phyloP scores from a whole-genome alignment of 2,113 vertebrate species.

The Syrmaticus mikado region DNA sequence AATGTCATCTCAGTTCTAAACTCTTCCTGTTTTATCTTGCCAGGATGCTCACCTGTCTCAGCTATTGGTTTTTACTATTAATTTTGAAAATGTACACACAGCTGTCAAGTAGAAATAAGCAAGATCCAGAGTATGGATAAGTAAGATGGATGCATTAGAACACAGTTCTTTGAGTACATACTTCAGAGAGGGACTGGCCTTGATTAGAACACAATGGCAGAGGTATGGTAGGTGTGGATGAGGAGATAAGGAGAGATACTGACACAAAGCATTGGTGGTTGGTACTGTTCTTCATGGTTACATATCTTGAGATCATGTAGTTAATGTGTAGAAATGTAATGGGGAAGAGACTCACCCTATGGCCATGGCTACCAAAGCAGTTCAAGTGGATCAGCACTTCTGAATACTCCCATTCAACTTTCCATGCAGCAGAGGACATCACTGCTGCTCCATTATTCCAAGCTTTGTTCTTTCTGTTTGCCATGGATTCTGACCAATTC shows the following conservation, averaged over 20 bases:
- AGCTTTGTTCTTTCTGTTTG: not conserved
- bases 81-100: conserved; percentile 6
- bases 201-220: not conserved
- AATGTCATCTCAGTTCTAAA: not conserved
- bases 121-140: not conserved
- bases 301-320: not conserved
- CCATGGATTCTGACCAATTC: not conserved
- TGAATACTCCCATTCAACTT: not conserved
- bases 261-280: not conserved
- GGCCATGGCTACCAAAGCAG: not conserved
- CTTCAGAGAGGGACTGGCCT: not conserved
- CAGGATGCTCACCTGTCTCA: not conserved
- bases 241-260: not conserved
- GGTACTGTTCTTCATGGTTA: not conserved
- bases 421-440: not conserved
- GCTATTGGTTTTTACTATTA: not conserved
- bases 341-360: not conserved
- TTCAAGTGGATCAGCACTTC: not conserved
- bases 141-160: not conserved
- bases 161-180: not conserved
- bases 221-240: not conserved
- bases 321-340: not conserved
- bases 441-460: not conserved
- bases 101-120: not conserved
- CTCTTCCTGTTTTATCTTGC: not conserved